Base-by-base conservation (phyloP, 2,113 vertebrate species). In the Saguinus midas region DNA sequence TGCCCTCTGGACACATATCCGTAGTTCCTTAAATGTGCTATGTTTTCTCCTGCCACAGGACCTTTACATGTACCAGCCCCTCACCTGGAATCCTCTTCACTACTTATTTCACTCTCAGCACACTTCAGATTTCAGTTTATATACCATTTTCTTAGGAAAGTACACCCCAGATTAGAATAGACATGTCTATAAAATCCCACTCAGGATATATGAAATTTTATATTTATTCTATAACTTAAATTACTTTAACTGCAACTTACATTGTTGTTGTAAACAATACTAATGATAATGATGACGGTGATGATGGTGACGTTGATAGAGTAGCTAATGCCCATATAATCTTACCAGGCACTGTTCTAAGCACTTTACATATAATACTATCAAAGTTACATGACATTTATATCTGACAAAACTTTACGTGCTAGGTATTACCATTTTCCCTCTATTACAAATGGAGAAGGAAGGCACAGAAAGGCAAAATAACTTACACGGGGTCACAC, bases 191-290 rank as follows among this genome's bases (percentile, higher is more conserved):
- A 82, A 91, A 64, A 89, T n/a, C 17, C 37, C 23, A 89, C 8
- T 57, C 5, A 21, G 23, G 68, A 79, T 1, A 27, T 18, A n/a
- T 75, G 27, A 29, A 64, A 91, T 73, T 93, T 75, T 73, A 43
- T 43, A 90, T 66, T 94, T 93, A 48, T 20, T 80, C 35, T 61
- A 1, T 91, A 80, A 93, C 52, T 88, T 94, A 73, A n/a, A 86
- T 57, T 55, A 87, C 16, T 57, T 86, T 75, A 78, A 80, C 80
- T 78, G 25, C 6, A 94, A 61, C 27, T 76, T 91, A 91, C 0
- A 91, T 32, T 80, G 40, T 73, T 84, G 21, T 20, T 82, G 8
- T 25, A 91, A 85, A 88, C 52, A 90, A 48, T 12, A 89, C 25
- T 32, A 93, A 20, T n/a, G 79, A 43, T 11, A 87, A 82, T 43